Evolutionary conservation across 2,113 vertebrate species (phyloP), one percentile per base, ranked within the genome.

Genomic region (Pycnonotus jocosus): DNA sequence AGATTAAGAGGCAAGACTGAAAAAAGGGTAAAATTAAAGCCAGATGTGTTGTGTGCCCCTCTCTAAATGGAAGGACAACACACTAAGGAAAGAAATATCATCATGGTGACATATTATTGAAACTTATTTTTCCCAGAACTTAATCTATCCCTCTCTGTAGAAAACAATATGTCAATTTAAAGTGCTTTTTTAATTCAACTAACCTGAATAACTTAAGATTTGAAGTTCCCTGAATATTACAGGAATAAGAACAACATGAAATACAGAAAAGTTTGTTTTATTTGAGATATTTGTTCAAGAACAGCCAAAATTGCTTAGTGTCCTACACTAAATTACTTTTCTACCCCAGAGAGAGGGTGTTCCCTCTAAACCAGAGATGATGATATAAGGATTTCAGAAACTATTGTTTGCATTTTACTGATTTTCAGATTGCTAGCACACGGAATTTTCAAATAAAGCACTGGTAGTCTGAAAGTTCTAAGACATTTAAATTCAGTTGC

Each of bases 281-380:
- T 37, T 93, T 79, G 53, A 74, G 61, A 42, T 72, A 62, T 31
- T 68, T 85, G 28, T 42, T 76, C 66, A 91, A 79, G 28, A 88
- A 27, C 47, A 95, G 84, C 14, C 73, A 93, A 91, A 92, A 82
- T 38, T 91, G 45, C 45, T 91, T 57, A 45, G 54, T 69, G 42
- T 76, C 54, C 33, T 65, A 88, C 35, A 84, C 40, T 33, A 64
- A 72, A 89, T 92, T 89, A 81, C 48, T 95, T 89, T 81, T 91
- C 50, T 61, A 85, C 94, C 78, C 94, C 45, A 80, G 94, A 88
- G 93, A 95, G 81, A 90, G 93, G 89, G 91, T 95, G 93, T 95
- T 96, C 31, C 86, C 87, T 91, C 61, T 57, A 85, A 93, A 79
- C 44, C 28, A 95, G 56, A 81, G 57, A 89, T 85, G 89, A 93